Evolutionary conservation across 2,797 vertebrate species (phyloP), one percentile per base, ranked within the genome.

Genomic region (Spheniscus humboldti): DNA sequence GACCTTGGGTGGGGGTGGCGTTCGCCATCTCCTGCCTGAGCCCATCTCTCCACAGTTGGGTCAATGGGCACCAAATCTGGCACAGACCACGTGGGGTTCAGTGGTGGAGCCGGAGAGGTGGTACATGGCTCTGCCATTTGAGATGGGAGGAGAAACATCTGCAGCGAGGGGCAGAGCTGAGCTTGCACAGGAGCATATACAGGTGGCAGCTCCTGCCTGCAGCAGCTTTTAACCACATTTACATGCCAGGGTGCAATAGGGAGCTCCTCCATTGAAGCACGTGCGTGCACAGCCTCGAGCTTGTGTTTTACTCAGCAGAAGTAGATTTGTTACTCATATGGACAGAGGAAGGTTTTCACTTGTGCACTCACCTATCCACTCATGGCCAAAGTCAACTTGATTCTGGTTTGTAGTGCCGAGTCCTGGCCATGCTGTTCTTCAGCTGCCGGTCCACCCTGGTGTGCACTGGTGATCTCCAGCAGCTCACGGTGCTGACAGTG

Each of bases 1-100:
- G 7, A 86, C 41, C 37, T 66, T 45, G 33, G 55, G 31, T 12
- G 63, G 37, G 15, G n/a, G 24, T 1, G 8, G 39, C 10, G 1
- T 59, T 80, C 87, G 23, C 63, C 22, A 3, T 9, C 56, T 68
- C 50, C 72, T 87, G 71, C 50, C 53, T 22, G 23, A 80, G 31
- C 16, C 84, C 7, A 0, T 30, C 75, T 62, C 52, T 69, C 22
- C 0, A 2, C 0, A 2, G 11, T 2, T 7, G 4, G 30, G 25
- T 37, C 6, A 6, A 17, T 2, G 52, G 62, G 41, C 23, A 55
- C 50, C 63, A 85, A 60, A 82, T 4, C n/a, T 79, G 57, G 23
- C n/a, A 35, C 41, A 73, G 72, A 23, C 4, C 2, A 3, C 0
- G 0, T 9, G 18, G 25, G 27, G 8, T 43, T 91, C 20, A 18